A percentile compares a stretch with the other conserved stretches of the same genome.
Conservation (phyloP, 2,113 vertebrate species). For the Chloropsis hardwickii region DNA sequence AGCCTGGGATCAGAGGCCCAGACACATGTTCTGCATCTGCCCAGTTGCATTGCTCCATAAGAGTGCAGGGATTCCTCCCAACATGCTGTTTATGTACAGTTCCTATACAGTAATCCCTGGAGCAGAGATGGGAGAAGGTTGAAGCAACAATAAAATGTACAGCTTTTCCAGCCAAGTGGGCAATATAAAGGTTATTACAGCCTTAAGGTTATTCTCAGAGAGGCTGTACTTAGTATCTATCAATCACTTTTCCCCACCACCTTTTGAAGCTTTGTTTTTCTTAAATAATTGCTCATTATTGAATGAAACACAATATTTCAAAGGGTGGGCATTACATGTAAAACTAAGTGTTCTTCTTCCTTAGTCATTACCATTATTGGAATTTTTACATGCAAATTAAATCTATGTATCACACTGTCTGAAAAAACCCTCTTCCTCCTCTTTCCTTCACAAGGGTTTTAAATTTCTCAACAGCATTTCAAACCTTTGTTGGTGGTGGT, state of each 20-base stretch:
- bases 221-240: background rate
- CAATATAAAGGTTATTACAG: background rate
- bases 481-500: background rate
- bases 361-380: background rate
- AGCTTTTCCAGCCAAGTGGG: background rate
- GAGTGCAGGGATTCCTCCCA: fast-evolving
- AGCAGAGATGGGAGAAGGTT: background rate
- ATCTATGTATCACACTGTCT: background rate
- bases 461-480: background rate
- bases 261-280: background rate
- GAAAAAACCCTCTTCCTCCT: background rate
- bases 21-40: background rate
- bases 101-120: background rate
- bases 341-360: background rate
- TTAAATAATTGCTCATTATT: background rate
- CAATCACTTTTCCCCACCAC: background rate
- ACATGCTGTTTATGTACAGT: background rate
- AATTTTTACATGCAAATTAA: background rate
- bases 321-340: background rate
- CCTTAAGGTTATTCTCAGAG: background rate
- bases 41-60: background rate
- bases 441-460: background rate
- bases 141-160: background rate
- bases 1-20: background rate
- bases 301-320: background rate